A percentile compares a stretch with the other conserved stretches of the same genome.
These are phyloP conservation scores for Antennarius maculatus DNA, from an alignment of 2,797 vertebrate species.

Conservation along the genomic window DNA sequence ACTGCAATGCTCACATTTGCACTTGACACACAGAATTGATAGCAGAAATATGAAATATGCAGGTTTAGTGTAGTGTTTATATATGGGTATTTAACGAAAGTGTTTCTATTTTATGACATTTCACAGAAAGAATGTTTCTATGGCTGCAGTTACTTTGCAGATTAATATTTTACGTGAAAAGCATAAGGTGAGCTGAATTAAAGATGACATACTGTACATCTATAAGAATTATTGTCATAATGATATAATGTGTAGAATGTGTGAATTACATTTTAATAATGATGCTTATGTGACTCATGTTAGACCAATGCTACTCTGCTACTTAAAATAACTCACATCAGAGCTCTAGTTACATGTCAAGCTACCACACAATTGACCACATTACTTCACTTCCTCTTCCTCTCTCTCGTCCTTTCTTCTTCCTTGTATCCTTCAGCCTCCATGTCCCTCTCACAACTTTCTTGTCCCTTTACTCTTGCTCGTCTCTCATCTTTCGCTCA, in stretches of 20 bases:
- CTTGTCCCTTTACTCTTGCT: conserved; percentile 33
- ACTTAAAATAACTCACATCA: conserved; percentile 27
- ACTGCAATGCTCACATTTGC: conserved; percentile 13
- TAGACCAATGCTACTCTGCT: not conserved
- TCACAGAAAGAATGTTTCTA: not conserved
- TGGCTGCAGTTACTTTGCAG: conserved; percentile 1
- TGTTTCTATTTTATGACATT: not conserved
- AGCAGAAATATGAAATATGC: not conserved
- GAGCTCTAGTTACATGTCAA: conserved; percentile 12
- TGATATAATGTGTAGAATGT: not conserved
- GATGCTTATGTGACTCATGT: not conserved
- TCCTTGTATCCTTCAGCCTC: conserved; percentile 13
- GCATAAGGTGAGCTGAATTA: conserved; percentile 10
- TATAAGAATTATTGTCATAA: conserved; percentile 4
- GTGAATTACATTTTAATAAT: not conserved
- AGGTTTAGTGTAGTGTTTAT: not conserved
- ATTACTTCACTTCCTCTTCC: conserved; percentile 23
- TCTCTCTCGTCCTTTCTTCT: conserved; percentile 2
- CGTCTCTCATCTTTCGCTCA: conserved; percentile 51
- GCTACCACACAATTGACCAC: conserved; percentile 17
- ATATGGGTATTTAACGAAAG: not conserved
- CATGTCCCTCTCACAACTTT: conserved; percentile 36
- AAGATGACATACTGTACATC: not conserved
- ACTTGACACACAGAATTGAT: not conserved
- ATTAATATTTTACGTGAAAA: conserved; percentile 17